These are phyloP conservation scores for Lasioglossum lativentre DNA, from an alignment of 2,888 invertebrate species.

Conservation along the genomic window DNA sequence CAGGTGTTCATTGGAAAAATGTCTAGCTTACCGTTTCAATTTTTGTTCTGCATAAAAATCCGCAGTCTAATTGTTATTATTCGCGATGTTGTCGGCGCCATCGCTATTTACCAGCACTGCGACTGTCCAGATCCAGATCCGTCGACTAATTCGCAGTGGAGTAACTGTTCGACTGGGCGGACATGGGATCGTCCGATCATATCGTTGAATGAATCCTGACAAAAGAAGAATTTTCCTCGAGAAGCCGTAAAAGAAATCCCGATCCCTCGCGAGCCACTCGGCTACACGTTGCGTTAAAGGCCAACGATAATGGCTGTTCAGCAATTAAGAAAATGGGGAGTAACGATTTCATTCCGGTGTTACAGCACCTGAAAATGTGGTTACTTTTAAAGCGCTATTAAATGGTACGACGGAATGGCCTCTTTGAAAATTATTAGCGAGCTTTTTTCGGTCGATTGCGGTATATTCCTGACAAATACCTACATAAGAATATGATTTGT, in stretches of 20 bases:
- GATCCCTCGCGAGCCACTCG: not conserved
- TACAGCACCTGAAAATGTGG: constrained; percentile 1
- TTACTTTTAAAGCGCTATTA: not conserved
- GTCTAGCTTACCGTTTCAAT: too few relatives aligned
- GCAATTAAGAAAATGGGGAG: constrained; percentile 54
- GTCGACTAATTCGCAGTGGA: constrained; percentile 59
- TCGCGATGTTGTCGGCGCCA: not conserved
- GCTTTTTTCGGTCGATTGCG: not conserved
- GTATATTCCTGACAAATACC: not conserved
- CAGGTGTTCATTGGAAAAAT: too few relatives aligned
- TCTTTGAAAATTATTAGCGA: not conserved
- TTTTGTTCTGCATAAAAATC: too few relatives aligned
- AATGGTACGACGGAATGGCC: not conserved
- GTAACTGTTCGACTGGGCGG: constrained; percentile 44
- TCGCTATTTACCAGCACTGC: not conserved
- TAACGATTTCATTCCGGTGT: constrained; percentile 33
- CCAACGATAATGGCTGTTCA: constrained; percentile 11
- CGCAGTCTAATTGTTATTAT: not conserved
- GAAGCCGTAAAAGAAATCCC: constrained; percentile 15
- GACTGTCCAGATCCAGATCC: constrained; percentile 33
- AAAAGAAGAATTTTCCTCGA: constrained; percentile 4
- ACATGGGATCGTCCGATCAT: constrained; percentile 30
- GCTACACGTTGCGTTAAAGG: constrained; percentile 6
- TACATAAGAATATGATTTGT: not conserved
- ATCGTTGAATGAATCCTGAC: not conserved